Base-by-base conservation (phyloP, 2,888 invertebrate species). In the Tridacna crocea region DNA sequence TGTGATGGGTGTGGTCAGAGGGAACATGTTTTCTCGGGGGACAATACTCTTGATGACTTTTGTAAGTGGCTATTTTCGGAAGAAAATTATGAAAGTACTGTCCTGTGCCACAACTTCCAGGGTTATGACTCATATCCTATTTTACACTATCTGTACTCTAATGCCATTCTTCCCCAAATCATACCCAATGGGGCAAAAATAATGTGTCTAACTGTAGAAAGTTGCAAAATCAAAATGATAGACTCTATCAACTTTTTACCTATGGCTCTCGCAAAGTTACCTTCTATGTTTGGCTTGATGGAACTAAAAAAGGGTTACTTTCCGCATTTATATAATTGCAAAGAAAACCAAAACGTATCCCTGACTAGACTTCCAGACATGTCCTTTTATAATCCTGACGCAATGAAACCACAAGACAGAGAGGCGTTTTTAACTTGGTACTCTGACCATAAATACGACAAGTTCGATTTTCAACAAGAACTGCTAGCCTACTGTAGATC, bases 271-370 rank as follows among this genome's bases (percentile, higher is more conserved):
- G 75, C 79, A 19, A 76, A 85, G 46, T 48, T 87, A n/a, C 84
- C 83, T 15, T n/a, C 58, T 47, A 77, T 79, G 76, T 83, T 87
- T 82, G 81, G 82, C 8, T 72, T 82, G 3, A 51, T 55, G 1
- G 84, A 87, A 61, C 22, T 87, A 19, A 72, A 72, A 48, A 87
- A 83, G 72, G 84, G 79, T 24, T 80, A 84, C 66, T 86, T 86
- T 70, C 83, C 86, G 17, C 73, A 79, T 72, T 66, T 82, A n/a
- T 76, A 74, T 55, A 79, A 82, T 58, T 72, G 60, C 17, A 73
- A 77, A 24, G 68, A 82, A 76, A 66, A 76, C 68, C 76, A 76
- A 24, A 48, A 22, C 75, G 77, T 78, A 15, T 80, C 82, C 4
- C 15, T 61, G 60, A 22, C 36, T n/a, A 13, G n/a, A 27, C 68